Evolutionary conservation across 2,797 vertebrate species (phyloP), one percentile per base, ranked within the genome.

Genomic region (Acestrorhynchus altus): DNA sequence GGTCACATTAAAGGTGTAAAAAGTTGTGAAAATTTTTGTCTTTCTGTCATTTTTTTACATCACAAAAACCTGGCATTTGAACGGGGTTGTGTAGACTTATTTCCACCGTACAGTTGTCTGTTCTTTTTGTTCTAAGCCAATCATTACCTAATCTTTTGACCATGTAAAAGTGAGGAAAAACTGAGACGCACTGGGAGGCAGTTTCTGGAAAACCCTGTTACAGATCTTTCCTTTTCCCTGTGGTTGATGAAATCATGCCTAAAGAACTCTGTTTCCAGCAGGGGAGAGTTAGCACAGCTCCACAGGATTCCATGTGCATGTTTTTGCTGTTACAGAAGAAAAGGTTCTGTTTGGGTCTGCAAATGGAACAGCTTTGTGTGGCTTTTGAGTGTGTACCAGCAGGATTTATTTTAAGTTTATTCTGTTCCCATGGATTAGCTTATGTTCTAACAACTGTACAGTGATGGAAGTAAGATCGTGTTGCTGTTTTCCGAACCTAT

Each of bases 221-320:
- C 40, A 69, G 70, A 15, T 22, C 6, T 70, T 59, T 28, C 18
- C n/a, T n/a, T 15, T 68, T 73, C 35, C 46, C 39, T 74, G 40
- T 70, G 66, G 78, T 70, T 39, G 72, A 80, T 70, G 78, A 80
- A 22, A 44, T 26, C 72, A 75, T 80, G 26, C 18, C 40, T 26
- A 47, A 80, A 70, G 49, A 74, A 74, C 65, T 40, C 11, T 7
- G 5, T 49, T 66, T 73, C 28, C 44, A 60, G 18, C 6, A 18
- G 42, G 52, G 11, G 20, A 31, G 49, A 70, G 61, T 59, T 20
- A 44, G 57, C 54, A 52, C 39, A 46, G n/a, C 1, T 63, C 57
- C 39, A 31, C 46, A 49, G 42, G 46, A 11, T 1, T 74, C 51
- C 35, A 52, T 16, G 20, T 51, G 8, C 15, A 13, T 61, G 22